A percentile compares a stretch with the other conserved stretches of the same genome.
Evolutionary conservation across 2,113 vertebrate genomes (phyloP).

Genomic region (Tachuris rubrigastra): DNA sequence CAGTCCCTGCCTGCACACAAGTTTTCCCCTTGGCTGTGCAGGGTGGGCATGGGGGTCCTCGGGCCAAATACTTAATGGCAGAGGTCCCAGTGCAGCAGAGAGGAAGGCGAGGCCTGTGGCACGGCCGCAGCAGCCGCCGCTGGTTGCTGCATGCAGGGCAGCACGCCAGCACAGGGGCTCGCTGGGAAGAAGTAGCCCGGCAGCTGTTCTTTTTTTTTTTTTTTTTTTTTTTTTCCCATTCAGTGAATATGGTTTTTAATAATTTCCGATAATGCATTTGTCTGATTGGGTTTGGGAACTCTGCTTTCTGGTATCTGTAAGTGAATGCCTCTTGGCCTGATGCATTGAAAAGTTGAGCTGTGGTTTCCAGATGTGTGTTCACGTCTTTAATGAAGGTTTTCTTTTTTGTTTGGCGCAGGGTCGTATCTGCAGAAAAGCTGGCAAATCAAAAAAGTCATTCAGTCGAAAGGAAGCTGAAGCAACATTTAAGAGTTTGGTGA

Average conservation of each 20-base stretch:
- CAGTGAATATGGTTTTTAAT: neutral
- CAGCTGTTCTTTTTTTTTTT: neutral
- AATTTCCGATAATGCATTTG: neutral
- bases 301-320: neutral
- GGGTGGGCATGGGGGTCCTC: rapidly evolving
- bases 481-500: conserved; percentile 99
- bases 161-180: neutral
- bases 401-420: conserved; percentile 78
- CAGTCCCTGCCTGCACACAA: rapidly evolving
- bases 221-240: neutral
- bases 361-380: neutral
- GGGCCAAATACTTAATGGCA: rapidly evolving
- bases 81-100: rapidly evolving
- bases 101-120: neutral
- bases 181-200: rapidly evolving
- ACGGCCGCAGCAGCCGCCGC: neutral
- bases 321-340: neutral
- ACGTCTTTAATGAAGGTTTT: conserved; percentile 24
- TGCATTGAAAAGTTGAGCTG: neutral
- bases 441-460: conserved; percentile 99
- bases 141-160: neutral
- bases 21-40: rapidly evolving
- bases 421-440: conserved; percentile 97
- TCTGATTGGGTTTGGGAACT: neutral
- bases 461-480: conserved; percentile 99